These are phyloP conservation scores for Thunnus thynnus DNA, from an alignment of 2,113 vertebrate species.

Conservation along the genomic window DNA sequence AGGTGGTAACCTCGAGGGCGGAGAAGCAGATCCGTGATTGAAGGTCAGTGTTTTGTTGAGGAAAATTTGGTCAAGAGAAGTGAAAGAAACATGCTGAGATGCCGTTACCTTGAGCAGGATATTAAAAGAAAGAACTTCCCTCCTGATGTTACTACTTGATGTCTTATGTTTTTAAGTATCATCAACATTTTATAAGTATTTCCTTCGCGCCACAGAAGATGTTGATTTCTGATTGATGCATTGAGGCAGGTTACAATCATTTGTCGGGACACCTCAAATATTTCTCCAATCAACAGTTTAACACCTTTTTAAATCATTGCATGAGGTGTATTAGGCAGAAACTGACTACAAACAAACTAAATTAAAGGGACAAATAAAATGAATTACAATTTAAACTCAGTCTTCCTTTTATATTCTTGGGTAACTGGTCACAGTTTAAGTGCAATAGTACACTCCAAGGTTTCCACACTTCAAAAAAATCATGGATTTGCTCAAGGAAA, in stretches of 20 bases:
- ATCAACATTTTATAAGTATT: background rate
- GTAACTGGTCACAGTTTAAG: no score
- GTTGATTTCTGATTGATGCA: background rate
- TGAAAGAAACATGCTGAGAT: background rate
- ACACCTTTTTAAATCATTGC: background rate
- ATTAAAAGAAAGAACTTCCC: background rate
- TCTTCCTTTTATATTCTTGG: no score
- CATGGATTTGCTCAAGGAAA: no score
- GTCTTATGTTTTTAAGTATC: background rate
- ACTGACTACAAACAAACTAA: no score
- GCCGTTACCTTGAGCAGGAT: slow-evolving; percentile 5
- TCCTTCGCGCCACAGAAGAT: background rate
- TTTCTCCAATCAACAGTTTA: background rate
- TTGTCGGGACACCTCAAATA: background rate
- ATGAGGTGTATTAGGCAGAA: no score
- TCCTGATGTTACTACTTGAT: slow-evolving; percentile 14
- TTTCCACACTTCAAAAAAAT: no score
- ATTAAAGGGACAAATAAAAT: no score
- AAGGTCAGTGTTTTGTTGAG: slow-evolving; percentile 26
- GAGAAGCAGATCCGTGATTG: slow-evolving; percentile 22
- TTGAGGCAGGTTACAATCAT: background rate
- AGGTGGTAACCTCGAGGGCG: slow-evolving; percentile 24
- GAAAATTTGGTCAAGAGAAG: slow-evolving; percentile 1
- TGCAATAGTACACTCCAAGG: no score
- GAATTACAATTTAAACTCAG: no score